Conservation (phyloP, 1,140 invertebrate genomes). For the Stegodyphus dumicola region DNA sequence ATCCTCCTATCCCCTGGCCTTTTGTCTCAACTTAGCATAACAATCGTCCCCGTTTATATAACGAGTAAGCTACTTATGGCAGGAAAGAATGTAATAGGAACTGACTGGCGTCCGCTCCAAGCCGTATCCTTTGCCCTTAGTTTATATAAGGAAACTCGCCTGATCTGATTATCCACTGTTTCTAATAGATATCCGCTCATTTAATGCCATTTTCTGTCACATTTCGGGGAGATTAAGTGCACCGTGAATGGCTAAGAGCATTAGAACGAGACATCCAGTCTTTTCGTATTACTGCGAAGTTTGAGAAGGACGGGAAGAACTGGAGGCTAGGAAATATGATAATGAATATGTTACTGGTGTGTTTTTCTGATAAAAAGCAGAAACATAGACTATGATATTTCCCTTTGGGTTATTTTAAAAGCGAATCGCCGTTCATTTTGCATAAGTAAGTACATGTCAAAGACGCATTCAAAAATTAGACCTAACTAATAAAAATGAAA, state of each 20-base stretch:
- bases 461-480: too few relatives aligned
- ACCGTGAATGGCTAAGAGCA: conserved; percentile 9
- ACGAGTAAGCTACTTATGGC: conserved; percentile 25
- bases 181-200: conserved; percentile 10
- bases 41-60: conserved; percentile 3
- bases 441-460: too few relatives aligned
- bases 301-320: background rate
- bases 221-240: conserved; percentile 3
- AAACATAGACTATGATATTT: too few relatives aligned
- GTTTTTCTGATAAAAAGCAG: background rate
- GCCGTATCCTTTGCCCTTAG: background rate
- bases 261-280: background rate
- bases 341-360: background rate
- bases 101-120: conserved; percentile 13
- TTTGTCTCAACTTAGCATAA: conserved; percentile 31
- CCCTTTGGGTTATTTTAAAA: too few relatives aligned
- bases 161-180: conserved; percentile 44
- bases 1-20: background rate
- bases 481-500: too few relatives aligned
- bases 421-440: too few relatives aligned
- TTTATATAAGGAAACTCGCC: conserved; percentile 8
- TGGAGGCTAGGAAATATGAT: background rate
- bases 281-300: conserved; percentile 1
- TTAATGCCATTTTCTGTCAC: conserved; percentile 34
- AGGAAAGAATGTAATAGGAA: conserved; percentile 42